These are phyloP conservation scores for Caenorhabditis sinica DNA, from an alignment of 2,888 invertebrate species.

Conservation along the genomic window DNA sequence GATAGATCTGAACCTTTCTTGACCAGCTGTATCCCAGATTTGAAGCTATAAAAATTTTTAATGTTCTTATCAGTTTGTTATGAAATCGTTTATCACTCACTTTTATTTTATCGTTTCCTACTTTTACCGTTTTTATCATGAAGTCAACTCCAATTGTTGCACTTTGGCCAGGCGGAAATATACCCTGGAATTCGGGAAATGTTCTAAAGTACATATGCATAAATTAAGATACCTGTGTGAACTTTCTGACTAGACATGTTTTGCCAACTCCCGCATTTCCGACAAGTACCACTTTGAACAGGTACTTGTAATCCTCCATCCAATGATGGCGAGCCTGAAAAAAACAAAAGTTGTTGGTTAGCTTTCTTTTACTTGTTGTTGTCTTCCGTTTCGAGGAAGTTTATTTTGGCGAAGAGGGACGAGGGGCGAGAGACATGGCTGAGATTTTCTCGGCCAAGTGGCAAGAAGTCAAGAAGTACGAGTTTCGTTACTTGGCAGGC, in stretches of 20 bases:
- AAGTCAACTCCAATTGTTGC: conserved; percentile 99
- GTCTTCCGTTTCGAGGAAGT: not conserved
- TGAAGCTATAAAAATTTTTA: conserved; percentile 89
- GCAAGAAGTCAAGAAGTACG: not conserved
- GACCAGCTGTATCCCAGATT: conserved; percentile 99
- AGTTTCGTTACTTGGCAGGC: conserved; percentile 3
- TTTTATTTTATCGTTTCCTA: conserved; percentile 87
- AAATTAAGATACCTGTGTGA: conserved; percentile 89
- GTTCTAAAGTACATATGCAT: not conserved
- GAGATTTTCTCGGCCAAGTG: conserved; percentile 34
- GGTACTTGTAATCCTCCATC: conserved; percentile 93
- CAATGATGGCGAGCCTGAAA: conserved; percentile 67
- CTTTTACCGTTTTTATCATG: conserved; percentile 99
- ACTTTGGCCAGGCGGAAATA: conserved; percentile 98
- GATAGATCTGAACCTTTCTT: conserved; percentile 95
- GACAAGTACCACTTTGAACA: conserved; percentile 98
- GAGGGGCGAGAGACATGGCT: conserved; percentile 31
- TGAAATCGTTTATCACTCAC: conserved; percentile 77
- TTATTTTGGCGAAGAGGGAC: conserved; percentile 21
- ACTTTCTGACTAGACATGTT: conserved; percentile 96
- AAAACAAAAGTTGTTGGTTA: conserved; percentile 2
- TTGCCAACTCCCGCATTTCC: conserved; percentile 99
- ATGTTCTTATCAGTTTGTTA: not conserved
- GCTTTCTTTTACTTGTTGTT: not conserved
- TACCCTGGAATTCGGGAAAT: conserved; percentile 87